Evolutionary conservation across 2,888 invertebrate genomes (phyloP).

Genomic region (Tenthredo mesomela): DNA sequence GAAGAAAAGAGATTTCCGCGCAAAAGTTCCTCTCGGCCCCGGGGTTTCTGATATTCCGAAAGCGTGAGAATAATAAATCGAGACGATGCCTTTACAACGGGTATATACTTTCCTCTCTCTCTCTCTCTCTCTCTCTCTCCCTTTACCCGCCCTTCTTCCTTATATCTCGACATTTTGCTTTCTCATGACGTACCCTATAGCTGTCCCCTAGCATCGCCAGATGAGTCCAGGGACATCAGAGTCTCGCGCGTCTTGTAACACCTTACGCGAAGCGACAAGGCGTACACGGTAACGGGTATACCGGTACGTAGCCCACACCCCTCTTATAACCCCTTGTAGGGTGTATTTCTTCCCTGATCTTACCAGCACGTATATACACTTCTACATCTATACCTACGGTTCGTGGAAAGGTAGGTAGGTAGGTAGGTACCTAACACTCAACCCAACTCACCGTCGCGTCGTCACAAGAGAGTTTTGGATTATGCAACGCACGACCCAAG

Average conservation of each 20-base stretch:
- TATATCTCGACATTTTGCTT: not conserved
- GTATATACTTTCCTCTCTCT: slow-evolving; percentile 32
- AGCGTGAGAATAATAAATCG: slow-evolving; percentile 53
- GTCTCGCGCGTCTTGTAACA: slow-evolving; percentile 68
- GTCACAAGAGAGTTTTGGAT: slow-evolving; percentile 52
- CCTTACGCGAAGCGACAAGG: slow-evolving; percentile 50
- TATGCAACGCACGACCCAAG: slow-evolving; percentile 52
- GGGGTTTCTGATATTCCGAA: slow-evolving; percentile 50
- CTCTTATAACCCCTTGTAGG: slow-evolving; percentile 59
- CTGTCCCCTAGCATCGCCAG: slow-evolving; percentile 33
- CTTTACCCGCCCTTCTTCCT: not conserved
- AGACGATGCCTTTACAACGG: slow-evolving; percentile 51
- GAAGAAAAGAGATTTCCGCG: not conserved
- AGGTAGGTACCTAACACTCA: slow-evolving; percentile 30
- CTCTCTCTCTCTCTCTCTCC: too few species aligned
- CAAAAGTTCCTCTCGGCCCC: not conserved
- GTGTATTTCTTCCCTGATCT: slow-evolving; percentile 49
- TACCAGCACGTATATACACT: slow-evolving; percentile 42
- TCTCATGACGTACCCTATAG: not conserved
- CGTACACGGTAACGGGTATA: not conserved
- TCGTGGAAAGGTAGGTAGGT: not conserved
- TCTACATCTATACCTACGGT: not conserved
- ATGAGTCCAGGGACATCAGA: slow-evolving; percentile 60
- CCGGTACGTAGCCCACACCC: slow-evolving; percentile 55
- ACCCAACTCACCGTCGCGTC: slow-evolving; percentile 41